Evolutionary conservation across 2,113 vertebrate species (phyloP).

Genomic region (Labeo rohita): DNA sequence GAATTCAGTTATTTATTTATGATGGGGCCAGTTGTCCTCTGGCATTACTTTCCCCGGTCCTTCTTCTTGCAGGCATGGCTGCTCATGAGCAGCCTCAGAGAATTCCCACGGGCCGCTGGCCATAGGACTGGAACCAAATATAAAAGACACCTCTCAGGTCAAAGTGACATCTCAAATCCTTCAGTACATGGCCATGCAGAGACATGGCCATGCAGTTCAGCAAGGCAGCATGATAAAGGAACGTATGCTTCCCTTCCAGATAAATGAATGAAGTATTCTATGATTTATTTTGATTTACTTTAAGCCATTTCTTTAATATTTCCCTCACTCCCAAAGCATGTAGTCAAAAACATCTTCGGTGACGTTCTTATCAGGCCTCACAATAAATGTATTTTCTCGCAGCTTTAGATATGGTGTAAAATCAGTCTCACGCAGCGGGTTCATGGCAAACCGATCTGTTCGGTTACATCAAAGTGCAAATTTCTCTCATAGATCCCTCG

Average conservation of each 20-base stretch:
- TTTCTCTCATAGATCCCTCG: conserved; percentile 43
- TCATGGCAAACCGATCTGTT: conserved; percentile 45
- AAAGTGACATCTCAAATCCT: conserved; percentile 29
- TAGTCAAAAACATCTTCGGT: background rate
- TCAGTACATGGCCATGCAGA: conserved; percentile 8
- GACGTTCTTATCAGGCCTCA: background rate
- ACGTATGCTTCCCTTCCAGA: background rate
- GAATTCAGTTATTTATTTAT: conserved; percentile 55
- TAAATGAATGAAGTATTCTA: background rate
- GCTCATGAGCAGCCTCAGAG: background rate
- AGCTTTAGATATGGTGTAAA: background rate
- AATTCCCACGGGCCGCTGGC: conserved; percentile 34
- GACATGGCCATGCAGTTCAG: conserved; percentile 1
- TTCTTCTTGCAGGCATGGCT: background rate
- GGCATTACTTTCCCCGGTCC: conserved; percentile 22
- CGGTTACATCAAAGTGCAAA: conserved; percentile 42
- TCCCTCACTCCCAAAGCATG: background rate
- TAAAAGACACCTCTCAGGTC: conserved; percentile 31
- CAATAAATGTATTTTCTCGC: background rate
- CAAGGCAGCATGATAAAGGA: background rate
- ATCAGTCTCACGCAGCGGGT: conserved; percentile 41
- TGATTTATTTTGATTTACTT: background rate
- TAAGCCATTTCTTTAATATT: background rate
- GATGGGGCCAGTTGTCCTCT: conserved; percentile 35
- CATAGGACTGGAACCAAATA: conserved; percentile 27